These are phyloP conservation scores for Galago senegalensis DNA, from an alignment of 2,797 vertebrate genomes.

Conservation along the genomic window DNA sequence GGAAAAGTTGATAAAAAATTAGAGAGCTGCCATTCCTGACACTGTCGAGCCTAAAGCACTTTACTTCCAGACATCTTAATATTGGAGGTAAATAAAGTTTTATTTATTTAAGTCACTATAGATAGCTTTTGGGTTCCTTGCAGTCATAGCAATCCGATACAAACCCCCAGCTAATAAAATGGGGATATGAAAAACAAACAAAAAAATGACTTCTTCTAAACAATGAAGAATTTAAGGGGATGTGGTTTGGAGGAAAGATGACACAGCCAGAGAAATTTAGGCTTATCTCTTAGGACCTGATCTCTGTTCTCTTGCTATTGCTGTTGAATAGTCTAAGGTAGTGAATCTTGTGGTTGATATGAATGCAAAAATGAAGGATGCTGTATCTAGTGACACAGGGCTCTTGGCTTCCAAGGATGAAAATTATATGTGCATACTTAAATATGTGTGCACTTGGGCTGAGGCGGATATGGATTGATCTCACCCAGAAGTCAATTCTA, in stretches of 20 bases:
- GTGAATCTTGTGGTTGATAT: not conserved
- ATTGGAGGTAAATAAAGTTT: constrained; percentile 36
- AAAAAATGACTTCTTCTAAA: not conserved
- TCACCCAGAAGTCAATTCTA: constrained; percentile 49
- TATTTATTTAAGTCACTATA: constrained; percentile 47
- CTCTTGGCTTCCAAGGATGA: constrained; percentile 14
- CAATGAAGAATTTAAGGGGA: not conserved
- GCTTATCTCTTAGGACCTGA: not conserved
- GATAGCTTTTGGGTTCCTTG: not conserved
- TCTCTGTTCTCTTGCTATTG: not conserved
- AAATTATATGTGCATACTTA: not conserved
- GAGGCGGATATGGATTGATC: not conserved
- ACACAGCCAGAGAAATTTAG: not conserved
- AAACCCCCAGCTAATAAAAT: constrained; percentile 45
- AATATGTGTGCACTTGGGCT: not conserved
- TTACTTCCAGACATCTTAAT: constrained; percentile 19
- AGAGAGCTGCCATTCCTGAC: not conserved
- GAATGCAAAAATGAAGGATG: not conserved
- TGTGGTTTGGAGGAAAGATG: constrained; percentile 28
- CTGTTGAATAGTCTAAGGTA: not conserved
- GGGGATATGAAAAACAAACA: not conserved
- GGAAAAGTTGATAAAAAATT: not conserved
- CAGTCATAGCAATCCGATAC: not conserved
- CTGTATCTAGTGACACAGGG: not conserved
- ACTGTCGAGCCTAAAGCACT: not conserved